Conservation (phyloP, 2,113 vertebrate species). For the Toxotes jaculatrix region DNA sequence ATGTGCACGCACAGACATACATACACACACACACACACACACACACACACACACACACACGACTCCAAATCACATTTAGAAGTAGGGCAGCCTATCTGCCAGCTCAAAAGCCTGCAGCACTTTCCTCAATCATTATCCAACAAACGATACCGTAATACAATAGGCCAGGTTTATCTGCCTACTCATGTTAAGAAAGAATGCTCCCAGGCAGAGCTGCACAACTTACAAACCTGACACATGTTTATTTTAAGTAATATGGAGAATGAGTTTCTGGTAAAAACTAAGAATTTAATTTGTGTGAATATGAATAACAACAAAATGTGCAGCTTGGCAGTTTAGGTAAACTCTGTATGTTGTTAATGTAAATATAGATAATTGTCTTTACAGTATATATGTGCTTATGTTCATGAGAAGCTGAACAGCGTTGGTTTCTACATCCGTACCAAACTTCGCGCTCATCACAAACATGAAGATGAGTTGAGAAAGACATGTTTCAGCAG, state of each 20-base stretch:
- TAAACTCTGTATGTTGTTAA: too few species aligned
- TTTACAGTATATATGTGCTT: too few species aligned
- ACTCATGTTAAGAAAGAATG: slow-evolving; percentile 44
- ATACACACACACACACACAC: slow-evolving; percentile 23
- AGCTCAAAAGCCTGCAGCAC: slow-evolving; percentile 68
- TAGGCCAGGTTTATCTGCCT: slow-evolving; percentile 57
- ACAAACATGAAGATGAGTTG: slow-evolving; percentile 1
- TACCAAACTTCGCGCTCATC: slow-evolving; percentile 20
- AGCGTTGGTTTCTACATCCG: background rate
- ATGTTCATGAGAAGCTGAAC: background rate
- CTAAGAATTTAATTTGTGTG: slow-evolving; percentile 1
- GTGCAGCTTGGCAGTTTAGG: background rate
- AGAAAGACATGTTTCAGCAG: slow-evolving; percentile 22
- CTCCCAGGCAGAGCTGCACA: slow-evolving; percentile 14
- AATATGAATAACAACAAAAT: background rate
- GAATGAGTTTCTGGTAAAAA: slow-evolving; percentile 3
- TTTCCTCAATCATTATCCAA: slow-evolving; percentile 73
- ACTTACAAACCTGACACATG: slow-evolving; percentile 28
- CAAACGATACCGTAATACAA: slow-evolving; percentile 56
- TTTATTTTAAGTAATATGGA: slow-evolving; percentile 31
- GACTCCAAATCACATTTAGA: slow-evolving; percentile 64
- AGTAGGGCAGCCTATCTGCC: slow-evolving; percentile 74
- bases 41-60: slow-evolving; percentile 19
- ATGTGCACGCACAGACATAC: background rate
- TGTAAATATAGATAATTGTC: background rate